Evolutionary conservation across 2,113 vertebrate species (phyloP), one percentile per base, ranked within the genome.

Genomic region (Sander lucioperca): DNA sequence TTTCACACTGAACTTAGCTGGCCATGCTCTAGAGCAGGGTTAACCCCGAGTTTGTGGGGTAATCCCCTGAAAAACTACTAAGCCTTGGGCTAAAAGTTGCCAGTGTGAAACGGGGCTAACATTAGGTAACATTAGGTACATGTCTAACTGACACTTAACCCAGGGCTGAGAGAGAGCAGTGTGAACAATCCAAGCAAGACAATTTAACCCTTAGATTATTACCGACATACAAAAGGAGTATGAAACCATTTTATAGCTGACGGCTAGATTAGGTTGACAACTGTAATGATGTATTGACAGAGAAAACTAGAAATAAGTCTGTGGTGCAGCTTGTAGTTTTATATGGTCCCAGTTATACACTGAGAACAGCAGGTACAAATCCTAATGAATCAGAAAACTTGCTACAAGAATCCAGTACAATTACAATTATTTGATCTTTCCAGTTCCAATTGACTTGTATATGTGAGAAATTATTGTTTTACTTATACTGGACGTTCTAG

Each of bases 261-360:
- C 1, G 13, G 18, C 63, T 33, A 39, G 48, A 65, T 15, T 25
- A 6, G 47, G 63, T 59, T 50, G 3, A 27, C 21, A 21, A 48
- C n/a, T 54, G 39, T 25, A 14, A 56, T n/a, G n/a, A 56, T 74
- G 21, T 58, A 57, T 51, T 16, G 67, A 62, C n/a, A 50, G 54
- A 12, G 6, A 36, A 47, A 59, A 53, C 0, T 50, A 43, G 13
- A 58, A 69, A 14, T 33, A 14, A 30, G 30, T 56, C 51, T 21
- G 53, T 18, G 19, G 75, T 43, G 11, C 53, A 61, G 72, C 58
- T 71, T 68, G 48, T 25, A 56, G 48, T 48, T 48, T 53, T 27
- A 39, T 16, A n/a, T 19, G 10, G 21, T 64, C 21, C 27, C 11
- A 66, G 25, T 61, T 23, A 67, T 27, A n/a, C 57, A 9, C 16